A percentile compares a stretch with the other conserved stretches of the same genome.
Evolutionary conservation across 2,797 vertebrate genomes (phyloP).

Genomic region (Enteromius viviparus): DNA sequence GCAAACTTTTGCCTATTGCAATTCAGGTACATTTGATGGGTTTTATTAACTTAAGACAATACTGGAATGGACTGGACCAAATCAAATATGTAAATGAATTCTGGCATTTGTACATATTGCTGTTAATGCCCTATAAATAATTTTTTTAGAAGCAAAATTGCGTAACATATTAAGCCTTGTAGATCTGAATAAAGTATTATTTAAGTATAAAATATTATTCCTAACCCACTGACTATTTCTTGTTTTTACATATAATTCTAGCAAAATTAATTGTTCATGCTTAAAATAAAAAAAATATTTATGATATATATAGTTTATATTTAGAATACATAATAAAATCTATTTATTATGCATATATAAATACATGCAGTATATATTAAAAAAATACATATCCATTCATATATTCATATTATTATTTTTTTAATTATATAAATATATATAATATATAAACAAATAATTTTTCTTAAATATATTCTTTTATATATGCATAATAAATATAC

Average conservation of each 20-base stretch:
- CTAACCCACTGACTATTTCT: neutral
- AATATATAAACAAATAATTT: too few species aligned
- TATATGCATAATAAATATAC: too few species aligned
- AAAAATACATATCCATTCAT: too few species aligned
- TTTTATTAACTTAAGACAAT: neutral
- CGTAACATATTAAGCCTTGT: neutral
- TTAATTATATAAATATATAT: too few species aligned
- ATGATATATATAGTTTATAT: too few species aligned
- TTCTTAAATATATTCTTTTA: too few species aligned
- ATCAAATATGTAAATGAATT: neutral
- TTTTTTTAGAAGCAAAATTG: neutral
- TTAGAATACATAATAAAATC: too few species aligned
- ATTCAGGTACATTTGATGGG: conserved; percentile 67
- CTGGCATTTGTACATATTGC: neutral
- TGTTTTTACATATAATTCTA: neutral
- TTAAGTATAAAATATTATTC: neutral
- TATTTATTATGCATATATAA: too few species aligned
- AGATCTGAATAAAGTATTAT: neutral
- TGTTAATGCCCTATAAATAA: too few species aligned
- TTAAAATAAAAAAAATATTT: neutral
- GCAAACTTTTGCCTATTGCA: conserved; percentile 69
- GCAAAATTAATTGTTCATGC: neutral
- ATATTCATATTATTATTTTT: too few species aligned
- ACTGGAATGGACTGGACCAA: neutral
- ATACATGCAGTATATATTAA: too few species aligned